Evolutionary conservation across 2,888 invertebrate species (phyloP), one percentile per base, ranked within the genome.

Genomic region (Portevinia maculata): DNA sequence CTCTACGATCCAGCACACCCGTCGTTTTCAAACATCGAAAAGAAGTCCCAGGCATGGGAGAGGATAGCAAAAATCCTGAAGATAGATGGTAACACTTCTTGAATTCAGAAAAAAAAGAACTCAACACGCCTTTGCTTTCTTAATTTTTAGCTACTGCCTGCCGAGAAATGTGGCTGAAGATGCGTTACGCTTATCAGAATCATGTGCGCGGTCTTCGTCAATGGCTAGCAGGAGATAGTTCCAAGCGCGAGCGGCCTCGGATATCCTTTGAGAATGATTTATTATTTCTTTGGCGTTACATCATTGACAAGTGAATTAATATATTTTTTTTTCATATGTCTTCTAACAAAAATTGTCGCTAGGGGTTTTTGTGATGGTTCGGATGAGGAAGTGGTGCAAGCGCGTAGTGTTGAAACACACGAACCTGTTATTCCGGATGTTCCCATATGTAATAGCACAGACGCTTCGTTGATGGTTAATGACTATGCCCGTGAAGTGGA

Each of bases 251-350:
- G 0, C 85, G 89, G 13, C 89, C 89, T 3, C 69, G 70, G 0
- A 86, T 88, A 86, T 30, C 84, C n/a, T 84, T 87, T 24, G 89
- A 88, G 59, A 86, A 86, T 17, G 87, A 89, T 21, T 24, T 89
- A 32, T n/a, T 87, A 32, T 89, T 89, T 39, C 85, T 90, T 0
- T 89, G 87, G 78, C 74, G 86, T n/a, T 87, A 86, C 30, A 86
- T 89, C 19, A 3, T 32, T 0, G 84, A 85, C 62, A 62, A 53
- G 85, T 84, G 34, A 67, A 78, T 83, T 37, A 28, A 19, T 41
- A 4, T n/a, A 24, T 1, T 11, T 19, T 5, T 1, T 19, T 21
- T 11, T 17, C 4, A 19, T 9, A 17, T 28, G 0, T 8, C 4
- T 8, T 0, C 1, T 15, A 19, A 1, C 9, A 1, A 11, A 3